A percentile compares a stretch with the other conserved stretches of the same genome.
Conservation (phyloP, 2,888 invertebrate genomes). For the Aquatica leii region DNA sequence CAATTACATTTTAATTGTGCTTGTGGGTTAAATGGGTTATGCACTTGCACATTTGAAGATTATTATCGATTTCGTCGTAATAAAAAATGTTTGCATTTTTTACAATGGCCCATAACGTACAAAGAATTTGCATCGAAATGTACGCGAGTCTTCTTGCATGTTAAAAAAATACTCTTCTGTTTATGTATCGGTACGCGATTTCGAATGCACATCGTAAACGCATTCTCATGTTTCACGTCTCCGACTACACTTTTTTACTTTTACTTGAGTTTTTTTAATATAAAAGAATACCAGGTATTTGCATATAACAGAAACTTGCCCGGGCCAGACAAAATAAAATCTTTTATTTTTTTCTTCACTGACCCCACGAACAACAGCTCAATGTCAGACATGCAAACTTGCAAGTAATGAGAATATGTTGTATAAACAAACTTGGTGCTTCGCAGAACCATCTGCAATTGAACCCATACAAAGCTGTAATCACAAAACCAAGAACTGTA, state of each 20-base stretch:
- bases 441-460: slow-evolving; percentile 16
- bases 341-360: slow-evolving; percentile 47
- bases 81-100: no score
- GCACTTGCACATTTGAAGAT: no score
- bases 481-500: no score
- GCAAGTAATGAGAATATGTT: slow-evolving; percentile 29
- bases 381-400: slow-evolving; percentile 33
- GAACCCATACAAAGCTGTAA: background rate
- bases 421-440: slow-evolving; percentile 11
- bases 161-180: no score
- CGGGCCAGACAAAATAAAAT: slow-evolving; percentile 56
- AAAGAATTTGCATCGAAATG: no score
- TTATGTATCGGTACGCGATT: slow-evolving; percentile 9
- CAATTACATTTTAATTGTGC: no score
- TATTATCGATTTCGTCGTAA: no score
- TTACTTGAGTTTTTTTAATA: slow-evolving; percentile 31
- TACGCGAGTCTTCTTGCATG: no score
- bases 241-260: slow-evolving; percentile 16
- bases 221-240: slow-evolving; percentile 35
- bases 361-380: slow-evolving; percentile 31
- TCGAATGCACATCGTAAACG: slow-evolving; percentile 33
- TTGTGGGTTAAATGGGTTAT: no score
- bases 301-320: slow-evolving; percentile 53
- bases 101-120: no score
- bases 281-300: slow-evolving; percentile 48